A percentile compares a stretch with the other conserved stretches of the same genome.
These are phyloP conservation scores for Crypturellus tataupa DNA, from an alignment of 2,797 vertebrate genomes.

Conservation along the genomic window DNA sequence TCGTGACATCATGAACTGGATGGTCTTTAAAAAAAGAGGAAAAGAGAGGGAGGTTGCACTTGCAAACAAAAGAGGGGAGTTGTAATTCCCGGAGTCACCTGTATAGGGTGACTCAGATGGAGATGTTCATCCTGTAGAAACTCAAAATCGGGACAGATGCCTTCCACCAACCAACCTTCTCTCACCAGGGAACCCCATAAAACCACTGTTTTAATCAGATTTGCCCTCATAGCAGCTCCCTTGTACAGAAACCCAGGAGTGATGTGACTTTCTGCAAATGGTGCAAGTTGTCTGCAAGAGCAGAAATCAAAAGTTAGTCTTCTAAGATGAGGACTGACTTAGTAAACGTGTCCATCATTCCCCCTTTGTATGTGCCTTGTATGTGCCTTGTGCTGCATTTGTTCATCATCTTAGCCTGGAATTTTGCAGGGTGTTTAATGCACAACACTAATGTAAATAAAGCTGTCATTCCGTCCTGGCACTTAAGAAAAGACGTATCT, in stretches of 20 bases:
- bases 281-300: background rate
- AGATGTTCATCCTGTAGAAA: background rate
- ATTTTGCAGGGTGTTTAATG: background rate
- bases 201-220: background rate
- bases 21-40: background rate
- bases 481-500: background rate
- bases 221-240: background rate
- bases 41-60: background rate
- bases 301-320: background rate
- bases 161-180: background rate
- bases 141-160: background rate
- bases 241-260: background rate
- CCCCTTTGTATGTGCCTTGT: rapidly evolving
- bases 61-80: background rate
- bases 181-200: background rate
- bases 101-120: background rate
- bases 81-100: background rate
- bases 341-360: background rate
- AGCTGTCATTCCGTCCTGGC: background rate
- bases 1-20: background rate
- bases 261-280: background rate
- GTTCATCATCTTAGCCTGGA: rapidly evolving
- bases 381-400: background rate
- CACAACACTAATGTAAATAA: background rate
- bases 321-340: rapidly evolving